Evolutionary conservation across 2,113 vertebrate genomes (phyloP), one percentile per base, ranked within the genome.

Genomic region (Microtus montanus): DNA sequence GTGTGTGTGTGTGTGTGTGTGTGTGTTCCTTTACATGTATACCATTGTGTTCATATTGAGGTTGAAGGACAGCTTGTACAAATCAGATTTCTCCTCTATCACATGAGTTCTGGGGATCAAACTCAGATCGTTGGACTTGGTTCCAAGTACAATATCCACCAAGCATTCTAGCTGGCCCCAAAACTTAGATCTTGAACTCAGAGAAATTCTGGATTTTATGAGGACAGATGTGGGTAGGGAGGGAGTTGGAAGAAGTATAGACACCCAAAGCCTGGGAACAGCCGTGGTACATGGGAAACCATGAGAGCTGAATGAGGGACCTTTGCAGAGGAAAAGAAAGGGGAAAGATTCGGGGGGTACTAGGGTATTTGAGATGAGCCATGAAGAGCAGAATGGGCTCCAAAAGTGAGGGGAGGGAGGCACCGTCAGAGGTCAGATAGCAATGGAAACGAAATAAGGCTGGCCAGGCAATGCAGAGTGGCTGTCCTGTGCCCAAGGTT

Each of bases 401-500:
- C 0, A 66, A 2, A 26, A 30, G 30, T 63, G 5, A 13, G 24
- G 30, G 22, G 7, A 10, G 35, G 22, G 20, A 88, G 64, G 13
- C 30, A 52, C 8, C 47, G 0, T 17, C 38, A 12, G 74, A 61
- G 7, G 17, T 1, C 30, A 47, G 63, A 70, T 54, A 54, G 5
- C 1, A 13, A 22, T 8, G 2, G 9, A 19, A 61, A 19, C 0
- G 3, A 44, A 20, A 8, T 22, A 35, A 26, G 19, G 41, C 28
- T 41, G 10, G 22, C 14, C 20, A 49, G 49, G 10, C 44, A 0
- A 52, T 7, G 7, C 7, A 3, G 70, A 12, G 75, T 30, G 35
- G 49, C 63, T 22, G 0, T 19, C 1, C 0, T 3, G 73, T 22
- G 4, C 44, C 4, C 5, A 54, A 38, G 38, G 6, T 8, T 22